phyloP scores from a whole-genome alignment of 2,888 invertebrate species.

The Megastigmus dorsalis region DNA sequence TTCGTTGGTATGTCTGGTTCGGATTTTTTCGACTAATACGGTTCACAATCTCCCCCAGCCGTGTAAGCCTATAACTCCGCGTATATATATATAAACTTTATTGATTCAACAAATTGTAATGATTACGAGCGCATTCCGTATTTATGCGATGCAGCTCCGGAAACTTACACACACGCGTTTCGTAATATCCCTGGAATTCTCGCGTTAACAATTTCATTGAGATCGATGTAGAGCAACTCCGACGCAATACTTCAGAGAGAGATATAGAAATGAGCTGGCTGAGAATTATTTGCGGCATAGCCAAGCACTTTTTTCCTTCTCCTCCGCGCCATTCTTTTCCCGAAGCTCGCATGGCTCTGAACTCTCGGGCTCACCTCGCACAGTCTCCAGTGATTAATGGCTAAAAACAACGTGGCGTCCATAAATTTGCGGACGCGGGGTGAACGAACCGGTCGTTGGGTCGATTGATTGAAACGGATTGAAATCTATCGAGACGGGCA shows the following conservation, averaged over 20 bases:
- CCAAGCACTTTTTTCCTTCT: no score
- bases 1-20: background rate
- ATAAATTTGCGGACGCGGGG: constrained; percentile 28
- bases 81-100: constrained; percentile 30
- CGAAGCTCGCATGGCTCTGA: no score
- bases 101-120: constrained; percentile 39
- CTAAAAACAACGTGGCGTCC: constrained; percentile 10
- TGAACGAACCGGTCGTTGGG: constrained; percentile 25
- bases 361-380: no score
- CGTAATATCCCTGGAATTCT: constrained; percentile 14
- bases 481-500: background rate
- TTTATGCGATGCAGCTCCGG: no score
- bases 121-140: constrained; percentile 18
- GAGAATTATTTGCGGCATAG: no score
- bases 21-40: no score
- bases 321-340: no score
- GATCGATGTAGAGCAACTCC: constrained; percentile 4
- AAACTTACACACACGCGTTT: background rate
- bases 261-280: no score
- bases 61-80: no score
- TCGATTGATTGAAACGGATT: constrained; percentile 44
- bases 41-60: no score
- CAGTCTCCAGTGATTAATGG: constrained; percentile 42
- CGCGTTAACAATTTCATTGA: background rate
- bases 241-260: background rate